Evolutionary conservation across 2,888 invertebrate genomes (phyloP), one percentile per base, ranked within the genome.

Genomic region (Drosophila emarginata): DNA sequence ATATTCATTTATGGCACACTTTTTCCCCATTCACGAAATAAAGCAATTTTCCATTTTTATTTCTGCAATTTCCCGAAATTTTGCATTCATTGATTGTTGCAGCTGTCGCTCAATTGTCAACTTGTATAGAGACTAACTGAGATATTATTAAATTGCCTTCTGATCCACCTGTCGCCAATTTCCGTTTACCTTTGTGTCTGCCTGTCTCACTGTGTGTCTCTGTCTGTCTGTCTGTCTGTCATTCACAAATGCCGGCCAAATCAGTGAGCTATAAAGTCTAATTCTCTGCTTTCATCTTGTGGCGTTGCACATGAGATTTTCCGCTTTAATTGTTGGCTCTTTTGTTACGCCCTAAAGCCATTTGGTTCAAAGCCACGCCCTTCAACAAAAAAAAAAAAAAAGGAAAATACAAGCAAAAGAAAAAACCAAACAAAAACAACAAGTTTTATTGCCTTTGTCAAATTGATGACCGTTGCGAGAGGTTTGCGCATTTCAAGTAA

Each of bases 81-180:
- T 2, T 23, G 60, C 37, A 28, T 61, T 60, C 11, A 28, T 21
- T 53, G 65, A 65, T 56, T 71, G 52, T 65, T 71, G 23, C 72
- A 71, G 60, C 51, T 72, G 72, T n/a, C 60, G 12, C 21, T 32
- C 40, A 40, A 21, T 23, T 45, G 36, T 60, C 65, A 57, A 70
- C 70, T 50, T 70, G 70, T 64, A 60, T 64, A 23, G 32, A 32
- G 9, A 9, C 50, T 52, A 62, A 61, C 39, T 28, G 64, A 62
- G 70, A 59, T 53, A 61, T 80, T 80, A 86, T 80, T 79, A 67
- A 83, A 86, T 77, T 71, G 71, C 68, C 71, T 74, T 69, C 74
- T 70, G 51, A 39, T 72, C 68, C 87, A 83, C 77, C 84, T 83
- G 87, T 58, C 71, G 59, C 50, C 76, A 60, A 63, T 75, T 68